A percentile compares a stretch with the other conserved stretches of the same genome.
These are phyloP conservation scores for Patiria pectinifera DNA, from an alignment of 53 echinoderm and acorn worm species.

Conservation along the genomic window DNA sequence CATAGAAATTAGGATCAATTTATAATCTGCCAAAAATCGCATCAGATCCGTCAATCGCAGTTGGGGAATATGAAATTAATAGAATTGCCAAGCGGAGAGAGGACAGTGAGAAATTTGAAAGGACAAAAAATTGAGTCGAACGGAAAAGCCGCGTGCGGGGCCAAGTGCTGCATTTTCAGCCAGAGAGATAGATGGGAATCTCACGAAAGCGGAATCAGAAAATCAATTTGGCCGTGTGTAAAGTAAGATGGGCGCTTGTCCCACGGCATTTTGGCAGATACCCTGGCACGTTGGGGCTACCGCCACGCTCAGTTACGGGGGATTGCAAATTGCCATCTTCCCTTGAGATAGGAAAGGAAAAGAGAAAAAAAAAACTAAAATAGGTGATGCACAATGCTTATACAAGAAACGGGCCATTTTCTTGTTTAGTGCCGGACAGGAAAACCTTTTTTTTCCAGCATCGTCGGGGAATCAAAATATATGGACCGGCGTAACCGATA, in stretches of 20 bases:
- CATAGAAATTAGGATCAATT: slow-evolving; percentile 62
- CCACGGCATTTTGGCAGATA: slow-evolving; percentile 62
- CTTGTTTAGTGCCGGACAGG: background rate
- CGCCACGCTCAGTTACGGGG: slow-evolving; percentile 46
- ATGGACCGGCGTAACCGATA: background rate
- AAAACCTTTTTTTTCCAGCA: background rate
- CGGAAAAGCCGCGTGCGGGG: background rate
- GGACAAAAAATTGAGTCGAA: background rate
- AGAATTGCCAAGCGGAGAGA: slow-evolving; percentile 19
- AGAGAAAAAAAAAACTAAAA: background rate
- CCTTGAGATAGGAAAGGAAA: background rate
- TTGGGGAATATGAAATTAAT: slow-evolving; percentile 45
- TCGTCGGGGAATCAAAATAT: background rate
- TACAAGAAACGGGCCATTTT: background rate
- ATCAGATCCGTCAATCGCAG: slow-evolving; percentile 39
- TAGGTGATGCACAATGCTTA: slow-evolving; percentile 31
- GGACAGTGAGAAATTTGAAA: background rate
- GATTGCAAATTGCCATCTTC: slow-evolving; percentile 38
- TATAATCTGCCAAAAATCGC: slow-evolving; percentile 61
- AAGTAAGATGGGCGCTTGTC: slow-evolving; percentile 55
- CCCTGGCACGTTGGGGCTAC: slow-evolving; percentile 31
- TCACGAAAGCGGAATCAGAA: slow-evolving; percentile 67
- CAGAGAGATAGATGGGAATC: background rate
- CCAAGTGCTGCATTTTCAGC: slow-evolving; percentile 10
- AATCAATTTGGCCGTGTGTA: slow-evolving; percentile 62